These are phyloP conservation scores for Leptinotarsa juncta DNA, from an alignment of 2,888 invertebrate species.

Conservation along the genomic window DNA sequence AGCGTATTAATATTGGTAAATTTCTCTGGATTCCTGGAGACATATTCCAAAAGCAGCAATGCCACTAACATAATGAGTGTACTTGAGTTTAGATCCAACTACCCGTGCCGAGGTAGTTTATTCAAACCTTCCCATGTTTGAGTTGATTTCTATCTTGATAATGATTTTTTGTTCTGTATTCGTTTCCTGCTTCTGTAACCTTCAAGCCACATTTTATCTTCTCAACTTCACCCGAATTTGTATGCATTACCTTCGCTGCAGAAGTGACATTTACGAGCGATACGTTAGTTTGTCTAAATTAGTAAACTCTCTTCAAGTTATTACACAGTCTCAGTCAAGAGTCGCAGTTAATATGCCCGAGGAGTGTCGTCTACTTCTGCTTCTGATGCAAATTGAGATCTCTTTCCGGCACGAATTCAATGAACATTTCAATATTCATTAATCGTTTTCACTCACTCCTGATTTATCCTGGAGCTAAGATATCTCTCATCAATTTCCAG, in stretches of 20 bases:
- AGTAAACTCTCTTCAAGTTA: neutral
- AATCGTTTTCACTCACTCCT: neutral
- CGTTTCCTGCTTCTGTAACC: too few species aligned
- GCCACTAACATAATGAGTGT: too few species aligned
- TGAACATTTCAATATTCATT: neutral
- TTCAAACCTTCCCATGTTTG: too few species aligned
- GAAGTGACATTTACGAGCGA: neutral
- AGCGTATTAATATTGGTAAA: too few species aligned
- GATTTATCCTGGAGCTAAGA: neutral
- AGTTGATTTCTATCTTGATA: too few species aligned
- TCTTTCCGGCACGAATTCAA: neutral
- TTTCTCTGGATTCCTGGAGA: too few species aligned
- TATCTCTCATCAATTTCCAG: neutral
- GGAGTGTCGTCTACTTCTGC: neutral
- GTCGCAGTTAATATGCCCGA: neutral
- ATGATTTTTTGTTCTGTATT: too few species aligned
- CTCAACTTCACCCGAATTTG: neutral
- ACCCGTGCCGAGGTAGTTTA: too few species aligned
- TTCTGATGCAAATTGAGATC: neutral
- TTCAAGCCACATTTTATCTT: neutral
- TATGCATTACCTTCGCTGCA: conserved; percentile 1
- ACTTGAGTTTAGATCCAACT: too few species aligned
- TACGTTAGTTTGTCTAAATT: conserved; percentile 2
- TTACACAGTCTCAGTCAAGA: neutral
- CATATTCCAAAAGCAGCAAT: too few species aligned